These are phyloP conservation scores for Trachymyrmex septentrionalis DNA, from an alignment of 1,140 invertebrate species.

Conservation along the genomic window DNA sequence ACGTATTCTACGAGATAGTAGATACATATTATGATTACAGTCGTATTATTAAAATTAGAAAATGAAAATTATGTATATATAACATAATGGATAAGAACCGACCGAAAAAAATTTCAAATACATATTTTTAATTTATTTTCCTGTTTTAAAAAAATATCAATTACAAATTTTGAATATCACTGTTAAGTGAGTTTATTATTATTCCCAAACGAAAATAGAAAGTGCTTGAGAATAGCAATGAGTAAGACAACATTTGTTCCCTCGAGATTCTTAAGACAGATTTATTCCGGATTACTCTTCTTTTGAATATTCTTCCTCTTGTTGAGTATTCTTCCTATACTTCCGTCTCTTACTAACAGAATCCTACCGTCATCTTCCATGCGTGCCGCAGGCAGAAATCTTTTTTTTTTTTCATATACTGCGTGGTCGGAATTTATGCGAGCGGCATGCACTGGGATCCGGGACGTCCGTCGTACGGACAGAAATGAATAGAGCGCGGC, in stretches of 20 bases:
- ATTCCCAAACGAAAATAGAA: background rate
- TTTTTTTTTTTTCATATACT: constrained; percentile 75
- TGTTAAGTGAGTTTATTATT: background rate
- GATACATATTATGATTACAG: background rate
- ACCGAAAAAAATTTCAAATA: background rate
- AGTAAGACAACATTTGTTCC: constrained; percentile 51
- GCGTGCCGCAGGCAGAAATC: constrained; percentile 61
- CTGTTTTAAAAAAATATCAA: background rate
- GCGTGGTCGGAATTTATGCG: constrained; percentile 82
- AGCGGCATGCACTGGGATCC: constrained; percentile 73
- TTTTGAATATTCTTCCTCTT: constrained; percentile 28
- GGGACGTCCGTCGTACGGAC: constrained; percentile 70
- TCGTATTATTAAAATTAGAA: constrained; percentile 3
- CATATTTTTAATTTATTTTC: background rate
- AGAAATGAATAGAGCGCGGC: constrained; percentile 82
- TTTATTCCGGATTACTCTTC: constrained; percentile 51
- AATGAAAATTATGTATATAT: background rate
- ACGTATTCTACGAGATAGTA: background rate
- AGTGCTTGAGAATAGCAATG: constrained; percentile 22
- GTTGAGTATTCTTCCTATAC: too few species aligned
- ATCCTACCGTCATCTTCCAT: constrained; percentile 16
- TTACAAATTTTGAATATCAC: background rate
- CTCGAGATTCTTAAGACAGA: constrained; percentile 65
- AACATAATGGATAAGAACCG: background rate
- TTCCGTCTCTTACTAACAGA: constrained; percentile 45